These are phyloP conservation scores for Anorthoa munda DNA, from an alignment of 2,888 invertebrate species.

Conservation along the genomic window DNA sequence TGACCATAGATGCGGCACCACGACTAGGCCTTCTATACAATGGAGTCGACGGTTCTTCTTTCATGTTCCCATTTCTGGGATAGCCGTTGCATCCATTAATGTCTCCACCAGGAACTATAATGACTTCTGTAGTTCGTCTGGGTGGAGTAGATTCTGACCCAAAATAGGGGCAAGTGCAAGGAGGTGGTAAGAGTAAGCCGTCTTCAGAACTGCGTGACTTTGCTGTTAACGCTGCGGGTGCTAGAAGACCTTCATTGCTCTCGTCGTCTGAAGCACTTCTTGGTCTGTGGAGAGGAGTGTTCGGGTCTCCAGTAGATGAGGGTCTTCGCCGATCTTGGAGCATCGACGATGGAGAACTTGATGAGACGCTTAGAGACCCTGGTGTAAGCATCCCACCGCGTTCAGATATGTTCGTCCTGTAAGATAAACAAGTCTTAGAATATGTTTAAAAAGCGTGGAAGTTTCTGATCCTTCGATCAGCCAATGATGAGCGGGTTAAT, in stretches of 20 bases:
- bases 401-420: slow-evolving; percentile 85
- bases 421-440: slow-evolving; percentile 48
- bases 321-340: slow-evolving; percentile 84
- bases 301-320: slow-evolving; percentile 82
- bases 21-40: slow-evolving; percentile 90
- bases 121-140: slow-evolving; percentile 86
- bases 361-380: slow-evolving; percentile 86
- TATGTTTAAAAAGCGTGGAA: neutral
- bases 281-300: slow-evolving; percentile 82
- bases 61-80: slow-evolving; percentile 80
- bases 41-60: slow-evolving; percentile 86
- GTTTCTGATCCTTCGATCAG: slow-evolving; percentile 50
- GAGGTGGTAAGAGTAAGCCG: slow-evolving; percentile 92
- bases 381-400: slow-evolving; percentile 87
- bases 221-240: slow-evolving; percentile 81
- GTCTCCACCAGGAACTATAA: slow-evolving; percentile 90
- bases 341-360: slow-evolving; percentile 88
- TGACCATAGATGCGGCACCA: slow-evolving; percentile 94
- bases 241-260: slow-evolving; percentile 83
- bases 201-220: slow-evolving; percentile 88
- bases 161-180: slow-evolving; percentile 96
- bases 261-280: slow-evolving; percentile 87
- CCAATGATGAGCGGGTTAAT: slow-evolving; percentile 64
- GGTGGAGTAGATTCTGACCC: slow-evolving; percentile 92
- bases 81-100: slow-evolving; percentile 86